Conservation (phyloP, 2,797 vertebrate genomes). For the Babyrousa celebensis region DNA sequence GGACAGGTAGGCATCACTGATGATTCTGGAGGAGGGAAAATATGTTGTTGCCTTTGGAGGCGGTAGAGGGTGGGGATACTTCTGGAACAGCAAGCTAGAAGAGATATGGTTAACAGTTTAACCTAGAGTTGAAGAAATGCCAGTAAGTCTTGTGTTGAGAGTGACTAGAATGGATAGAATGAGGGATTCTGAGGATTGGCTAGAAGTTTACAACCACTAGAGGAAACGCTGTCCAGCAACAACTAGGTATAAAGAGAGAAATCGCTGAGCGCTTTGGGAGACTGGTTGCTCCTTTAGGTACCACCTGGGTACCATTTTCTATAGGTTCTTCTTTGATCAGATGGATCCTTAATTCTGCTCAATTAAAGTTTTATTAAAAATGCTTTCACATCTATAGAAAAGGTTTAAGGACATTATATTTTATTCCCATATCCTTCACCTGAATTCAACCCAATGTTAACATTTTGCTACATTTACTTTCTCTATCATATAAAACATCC, state of each 20-base stretch:
- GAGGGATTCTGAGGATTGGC: not conserved
- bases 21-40: not conserved
- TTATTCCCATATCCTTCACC: not conserved
- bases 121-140: not conserved
- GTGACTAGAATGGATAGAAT: not conserved
- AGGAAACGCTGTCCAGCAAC: not conserved
- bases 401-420: conserved; percentile 9
- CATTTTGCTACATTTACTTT: not conserved
- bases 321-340: not conserved
- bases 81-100: not conserved
- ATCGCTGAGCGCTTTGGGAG: not conserved
- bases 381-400: not conserved
- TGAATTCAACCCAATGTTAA: not conserved
- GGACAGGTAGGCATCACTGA: not conserved
- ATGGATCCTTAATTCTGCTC: not conserved
- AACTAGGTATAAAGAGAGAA: not conserved
- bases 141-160: not conserved
- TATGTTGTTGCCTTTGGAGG: not conserved
- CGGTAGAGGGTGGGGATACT: not conserved
- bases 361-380: conserved; percentile 50
- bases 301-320: not conserved
- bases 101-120: not conserved
- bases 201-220: not conserved
- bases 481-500: not conserved
- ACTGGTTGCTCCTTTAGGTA: not conserved